Evolutionary conservation across 2,113 vertebrate genomes (phyloP), one percentile per base, ranked within the genome.

Genomic region (Sisor rabdophorus): DNA sequence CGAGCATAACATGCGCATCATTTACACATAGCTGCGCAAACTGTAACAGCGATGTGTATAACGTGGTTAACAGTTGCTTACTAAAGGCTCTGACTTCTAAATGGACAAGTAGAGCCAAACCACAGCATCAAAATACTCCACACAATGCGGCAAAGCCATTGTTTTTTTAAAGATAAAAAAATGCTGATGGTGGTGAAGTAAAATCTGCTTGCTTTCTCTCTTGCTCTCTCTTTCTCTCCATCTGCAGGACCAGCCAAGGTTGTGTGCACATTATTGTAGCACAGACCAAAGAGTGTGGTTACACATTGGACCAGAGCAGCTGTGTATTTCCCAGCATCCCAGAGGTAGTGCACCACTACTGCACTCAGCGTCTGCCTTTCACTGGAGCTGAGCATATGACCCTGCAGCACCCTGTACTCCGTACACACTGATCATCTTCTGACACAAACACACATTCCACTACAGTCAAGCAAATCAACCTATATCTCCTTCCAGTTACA

Each of bases 211-310:
- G n/a, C 24, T 53, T 26, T 17, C 24, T 22, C 59, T 32, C 48
- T 24, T 20, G 16, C 32, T 71, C 36, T 47, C 4, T n/a, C 54
- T 73, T 64, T 48, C 2, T 56, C 48, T 28, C 22, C 71, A n/a
- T 70, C 12, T 74, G 16, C 84, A 98, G 96, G 90, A 98, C 96
- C 40, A 98, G 95, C 82, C 96, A 98, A 82, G 95, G 94, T 22
- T 98, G 95, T 3, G 96, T 98, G 52, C 96, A 98, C 89, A 98
- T 98, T 91, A 96, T 98, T 5, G 95, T 98, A 86, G 95, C 96
- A 4, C 95, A 98, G 90, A 98, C 96, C 47, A 98, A 95, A 79
- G 94, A 95, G 84, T 93, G 84, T 83, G 94, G 92, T 71, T 98
- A 94, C 88, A 98, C 96, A 0, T 91, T 98, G 84, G 89, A 95